Percentiles rank a stretch among this genome's conserved stretches.
Conservation (phyloP, 1,140 invertebrate genomes). For the Platorchestia sp. region DNA sequence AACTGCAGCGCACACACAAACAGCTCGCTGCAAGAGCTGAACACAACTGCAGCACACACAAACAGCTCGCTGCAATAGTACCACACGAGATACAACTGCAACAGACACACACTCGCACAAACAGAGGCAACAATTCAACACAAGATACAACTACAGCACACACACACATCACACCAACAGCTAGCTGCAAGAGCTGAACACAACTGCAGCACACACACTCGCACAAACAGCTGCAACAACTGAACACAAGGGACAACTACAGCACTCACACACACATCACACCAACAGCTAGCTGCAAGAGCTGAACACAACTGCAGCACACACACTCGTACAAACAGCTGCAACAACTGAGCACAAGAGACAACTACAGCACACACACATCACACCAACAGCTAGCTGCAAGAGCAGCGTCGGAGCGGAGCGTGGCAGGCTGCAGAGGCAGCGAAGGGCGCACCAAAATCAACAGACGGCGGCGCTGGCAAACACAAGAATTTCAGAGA, state of each 20-base stretch:
- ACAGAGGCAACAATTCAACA: no score
- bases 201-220: neutral
- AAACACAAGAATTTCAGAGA: constrained; percentile 47
- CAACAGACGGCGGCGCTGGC: neutral
- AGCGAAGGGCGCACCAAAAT: neutral
- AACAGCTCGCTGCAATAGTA: neutral
- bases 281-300: no score
- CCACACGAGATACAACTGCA: neutral
- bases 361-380: no score
- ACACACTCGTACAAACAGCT: neutral
- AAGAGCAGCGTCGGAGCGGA: neutral
- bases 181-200: neutral
- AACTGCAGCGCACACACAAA: neutral
- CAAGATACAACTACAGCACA: no score
- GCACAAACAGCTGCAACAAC: neutral
- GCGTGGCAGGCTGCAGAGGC: neutral
- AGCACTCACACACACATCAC: no score
- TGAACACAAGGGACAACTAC: no score
- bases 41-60: neutral
- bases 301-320: no score
- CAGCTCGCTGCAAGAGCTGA: neutral
- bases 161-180: no score
- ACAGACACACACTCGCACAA: neutral
- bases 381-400: no score
- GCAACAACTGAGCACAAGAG: neutral